Conservation (phyloP, 2,113 vertebrate genomes). For the Haemorhous mexicanus region DNA sequence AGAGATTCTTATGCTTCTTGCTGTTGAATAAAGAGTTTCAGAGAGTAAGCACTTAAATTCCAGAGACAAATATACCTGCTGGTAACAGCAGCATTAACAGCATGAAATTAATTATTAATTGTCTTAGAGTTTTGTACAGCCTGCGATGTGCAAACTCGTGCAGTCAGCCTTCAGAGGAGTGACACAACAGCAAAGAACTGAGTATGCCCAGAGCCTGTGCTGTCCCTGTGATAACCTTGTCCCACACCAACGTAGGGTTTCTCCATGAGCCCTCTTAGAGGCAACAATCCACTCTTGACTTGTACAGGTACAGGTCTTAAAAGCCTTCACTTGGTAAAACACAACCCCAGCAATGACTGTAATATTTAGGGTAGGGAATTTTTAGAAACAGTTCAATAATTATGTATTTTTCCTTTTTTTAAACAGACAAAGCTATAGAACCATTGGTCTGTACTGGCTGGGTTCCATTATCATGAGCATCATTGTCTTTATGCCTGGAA, state of each 20-base stretch:
- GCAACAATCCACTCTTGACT: background rate
- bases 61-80: background rate
- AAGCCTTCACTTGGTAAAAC: background rate
- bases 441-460: slow-evolving; percentile 91
- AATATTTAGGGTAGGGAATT: background rate
- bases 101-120: background rate
- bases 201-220: background rate
- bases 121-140: background rate
- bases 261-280: background rate
- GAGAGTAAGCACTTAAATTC: background rate
- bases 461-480: slow-evolving; percentile 90
- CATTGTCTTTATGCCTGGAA: slow-evolving; percentile 92
- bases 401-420: slow-evolving; percentile 6
- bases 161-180: background rate
- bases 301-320: background rate
- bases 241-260: background rate
- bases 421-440: slow-evolving; percentile 87
- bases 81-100: background rate
- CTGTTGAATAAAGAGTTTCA: background rate
- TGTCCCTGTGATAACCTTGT: background rate
- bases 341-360: background rate
- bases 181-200: background rate
- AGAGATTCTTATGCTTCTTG: background rate
- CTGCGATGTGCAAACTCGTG: background rate
- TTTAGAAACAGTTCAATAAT: background rate